Evolutionary conservation across 2,113 vertebrate genomes (phyloP).

Genomic region (Cebus imitator): DNA sequence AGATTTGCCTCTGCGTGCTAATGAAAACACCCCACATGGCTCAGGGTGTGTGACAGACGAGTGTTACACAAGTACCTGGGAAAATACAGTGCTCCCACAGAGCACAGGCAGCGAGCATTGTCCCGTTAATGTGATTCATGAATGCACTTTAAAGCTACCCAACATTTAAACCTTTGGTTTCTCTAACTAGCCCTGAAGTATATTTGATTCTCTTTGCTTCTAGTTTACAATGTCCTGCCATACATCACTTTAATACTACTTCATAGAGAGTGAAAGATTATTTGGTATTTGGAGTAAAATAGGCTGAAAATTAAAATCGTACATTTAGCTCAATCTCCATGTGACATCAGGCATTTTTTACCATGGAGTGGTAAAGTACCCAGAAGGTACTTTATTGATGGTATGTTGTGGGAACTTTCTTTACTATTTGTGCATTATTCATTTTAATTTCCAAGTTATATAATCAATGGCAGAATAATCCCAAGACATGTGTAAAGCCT

Average conservation of each 20-base stretch:
- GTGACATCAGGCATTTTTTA: not conserved
- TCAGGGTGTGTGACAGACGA: slow-evolving; percentile 38
- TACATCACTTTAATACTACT: not conserved
- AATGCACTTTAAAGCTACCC: not conserved
- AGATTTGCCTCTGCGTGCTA: slow-evolving; percentile 57
- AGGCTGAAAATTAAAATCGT: not conserved
- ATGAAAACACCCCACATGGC: slow-evolving; percentile 65
- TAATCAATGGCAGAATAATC: not conserved
- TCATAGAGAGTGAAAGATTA: not conserved
- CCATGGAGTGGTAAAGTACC: not conserved
- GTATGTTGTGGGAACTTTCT: not conserved
- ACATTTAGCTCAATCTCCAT: not conserved
- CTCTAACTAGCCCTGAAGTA: not conserved
- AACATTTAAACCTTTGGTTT: not conserved
- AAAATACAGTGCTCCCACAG: slow-evolving; percentile 14
- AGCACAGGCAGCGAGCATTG: not conserved
- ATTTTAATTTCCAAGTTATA: not conserved
- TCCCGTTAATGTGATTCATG: not conserved
- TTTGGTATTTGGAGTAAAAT: not conserved
- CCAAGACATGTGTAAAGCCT: not conserved
- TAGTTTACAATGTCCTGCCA: not conserved
- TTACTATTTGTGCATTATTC: not conserved
- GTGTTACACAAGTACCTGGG: slow-evolving; percentile 58
- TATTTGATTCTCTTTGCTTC: not conserved
- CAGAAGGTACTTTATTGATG: not conserved